Conservation (phyloP, 2,888 invertebrate species). For the Zele albiditarsus region DNA sequence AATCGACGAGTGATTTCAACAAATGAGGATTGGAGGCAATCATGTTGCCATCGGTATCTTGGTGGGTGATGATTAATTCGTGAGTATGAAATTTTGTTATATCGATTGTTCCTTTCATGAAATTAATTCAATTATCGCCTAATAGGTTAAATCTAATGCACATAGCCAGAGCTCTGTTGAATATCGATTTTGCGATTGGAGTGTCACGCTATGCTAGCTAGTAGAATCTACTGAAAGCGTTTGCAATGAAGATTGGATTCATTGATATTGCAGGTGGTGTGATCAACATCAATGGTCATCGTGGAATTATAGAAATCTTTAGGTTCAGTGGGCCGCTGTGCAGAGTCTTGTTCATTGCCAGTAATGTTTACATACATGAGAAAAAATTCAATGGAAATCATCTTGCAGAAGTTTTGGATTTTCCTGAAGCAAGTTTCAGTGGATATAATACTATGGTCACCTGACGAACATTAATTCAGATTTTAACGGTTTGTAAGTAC, state of each 20-base stretch:
- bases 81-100: neutral
- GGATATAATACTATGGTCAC: conserved; percentile 61
- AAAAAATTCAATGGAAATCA: conserved; percentile 55
- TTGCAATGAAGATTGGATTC: conserved; percentile 48
- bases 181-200: conserved; percentile 48
- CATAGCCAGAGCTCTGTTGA: conserved; percentile 29
- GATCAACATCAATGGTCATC: conserved; percentile 49
- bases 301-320: conserved; percentile 50
- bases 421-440: conserved; percentile 52
- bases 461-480: conserved; percentile 53
- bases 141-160: conserved; percentile 56
- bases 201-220: conserved; percentile 50
- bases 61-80: conserved; percentile 40
- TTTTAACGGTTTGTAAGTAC: conserved; percentile 60
- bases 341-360: conserved; percentile 55
- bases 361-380: conserved; percentile 55
- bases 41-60: conserved; percentile 45
- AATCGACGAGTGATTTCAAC: conserved; percentile 48
- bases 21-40: conserved; percentile 37
- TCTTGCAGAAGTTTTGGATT: conserved; percentile 43
- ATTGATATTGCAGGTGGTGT: conserved; percentile 47
- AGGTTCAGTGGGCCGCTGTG: conserved; percentile 35
- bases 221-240: conserved; percentile 29
- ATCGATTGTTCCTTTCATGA: too few species aligned
- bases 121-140: conserved; percentile 15